These are phyloP conservation scores for Drosophila hamatofila DNA, from an alignment of 2,888 invertebrate species.

Conservation along the genomic window DNA sequence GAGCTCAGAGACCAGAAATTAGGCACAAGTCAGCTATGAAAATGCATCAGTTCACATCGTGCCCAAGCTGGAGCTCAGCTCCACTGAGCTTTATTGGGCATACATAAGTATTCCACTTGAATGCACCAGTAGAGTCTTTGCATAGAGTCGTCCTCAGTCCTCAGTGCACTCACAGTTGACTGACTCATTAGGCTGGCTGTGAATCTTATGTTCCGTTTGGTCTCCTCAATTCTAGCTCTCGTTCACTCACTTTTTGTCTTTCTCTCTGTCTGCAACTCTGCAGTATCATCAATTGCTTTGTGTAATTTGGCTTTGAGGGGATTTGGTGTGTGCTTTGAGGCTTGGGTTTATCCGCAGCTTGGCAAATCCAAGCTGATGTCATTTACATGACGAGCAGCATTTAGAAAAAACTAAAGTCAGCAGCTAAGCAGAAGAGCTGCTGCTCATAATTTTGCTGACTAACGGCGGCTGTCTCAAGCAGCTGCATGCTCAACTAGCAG, in stretches of 20 bases:
- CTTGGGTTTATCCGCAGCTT: conserved; percentile 24
- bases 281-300: conserved; percentile 24
- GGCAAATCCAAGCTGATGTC: conserved; percentile 63
- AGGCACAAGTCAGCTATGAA: conserved; percentile 56
- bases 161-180: conserved; percentile 20
- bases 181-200: conserved; percentile 18
- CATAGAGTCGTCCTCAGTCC: too few species aligned
- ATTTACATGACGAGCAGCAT: conserved; percentile 66
- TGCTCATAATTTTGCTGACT: conserved; percentile 67
- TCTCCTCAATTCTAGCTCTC: neutral
- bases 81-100: conserved; percentile 21
- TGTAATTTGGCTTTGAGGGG: conserved; percentile 34
- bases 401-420: conserved; percentile 50
- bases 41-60: conserved; percentile 35
- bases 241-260: neutral
- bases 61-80: conserved; percentile 13
- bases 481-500: conserved; percentile 1
- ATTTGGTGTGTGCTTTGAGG: conserved; percentile 23
- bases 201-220: conserved; percentile 8
- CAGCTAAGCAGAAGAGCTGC: conserved; percentile 21
- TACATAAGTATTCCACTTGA: conserved; percentile 29
- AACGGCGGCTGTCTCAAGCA: neutral
- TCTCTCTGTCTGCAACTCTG: conserved; percentile 3
- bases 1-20: conserved; percentile 14
- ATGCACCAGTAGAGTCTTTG: conserved; percentile 18